Percentiles rank a stretch among this genome's conserved stretches.
phyloP scores from a whole-genome alignment of 2,113 vertebrate species.

The Apteryx owenii region DNA sequence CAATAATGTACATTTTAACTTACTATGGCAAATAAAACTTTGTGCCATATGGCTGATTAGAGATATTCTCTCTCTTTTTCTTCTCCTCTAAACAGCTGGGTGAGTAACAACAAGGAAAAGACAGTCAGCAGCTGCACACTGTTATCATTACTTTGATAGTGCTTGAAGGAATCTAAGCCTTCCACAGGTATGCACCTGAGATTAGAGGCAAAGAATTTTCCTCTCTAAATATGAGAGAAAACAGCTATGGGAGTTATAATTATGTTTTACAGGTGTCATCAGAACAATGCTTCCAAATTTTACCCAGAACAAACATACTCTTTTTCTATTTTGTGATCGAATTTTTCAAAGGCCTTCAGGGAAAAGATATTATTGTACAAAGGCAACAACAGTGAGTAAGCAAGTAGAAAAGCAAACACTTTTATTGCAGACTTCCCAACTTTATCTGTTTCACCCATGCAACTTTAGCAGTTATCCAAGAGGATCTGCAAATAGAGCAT shows the following conservation, averaged over 20 bases:
- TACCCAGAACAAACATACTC: constrained; percentile 55
- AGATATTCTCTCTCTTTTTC: constrained; percentile 87
- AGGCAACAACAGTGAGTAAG: constrained; percentile 50
- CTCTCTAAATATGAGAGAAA: constrained; percentile 53
- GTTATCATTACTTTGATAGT: constrained; percentile 85
- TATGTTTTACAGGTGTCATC: constrained; percentile 69
- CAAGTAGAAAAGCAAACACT: constrained; percentile 54
- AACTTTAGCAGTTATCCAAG: constrained; percentile 35
- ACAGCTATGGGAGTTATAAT: constrained; percentile 59
- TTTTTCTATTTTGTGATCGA: constrained; percentile 62
- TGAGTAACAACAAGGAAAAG: constrained; percentile 91
- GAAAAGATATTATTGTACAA: constrained; percentile 61
- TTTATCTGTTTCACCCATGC: constrained; percentile 26
- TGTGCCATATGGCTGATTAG: constrained; percentile 94
- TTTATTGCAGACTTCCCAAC: constrained; percentile 23
- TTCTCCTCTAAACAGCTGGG: constrained; percentile 94
- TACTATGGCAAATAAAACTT: constrained; percentile 84
- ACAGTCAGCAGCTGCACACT: constrained; percentile 90
- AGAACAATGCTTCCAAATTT: constrained; percentile 55
- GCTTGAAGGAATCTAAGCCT: constrained; percentile 83
- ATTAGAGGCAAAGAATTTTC: constrained; percentile 71
- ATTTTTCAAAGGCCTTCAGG: constrained; percentile 65
- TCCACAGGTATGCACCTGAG: constrained; percentile 84
- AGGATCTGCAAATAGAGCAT: constrained; percentile 38
- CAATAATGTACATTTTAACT: constrained; percentile 70